Base-by-base conservation (phyloP, 1,140 invertebrate genomes). In the Ectropis grisescens region DNA sequence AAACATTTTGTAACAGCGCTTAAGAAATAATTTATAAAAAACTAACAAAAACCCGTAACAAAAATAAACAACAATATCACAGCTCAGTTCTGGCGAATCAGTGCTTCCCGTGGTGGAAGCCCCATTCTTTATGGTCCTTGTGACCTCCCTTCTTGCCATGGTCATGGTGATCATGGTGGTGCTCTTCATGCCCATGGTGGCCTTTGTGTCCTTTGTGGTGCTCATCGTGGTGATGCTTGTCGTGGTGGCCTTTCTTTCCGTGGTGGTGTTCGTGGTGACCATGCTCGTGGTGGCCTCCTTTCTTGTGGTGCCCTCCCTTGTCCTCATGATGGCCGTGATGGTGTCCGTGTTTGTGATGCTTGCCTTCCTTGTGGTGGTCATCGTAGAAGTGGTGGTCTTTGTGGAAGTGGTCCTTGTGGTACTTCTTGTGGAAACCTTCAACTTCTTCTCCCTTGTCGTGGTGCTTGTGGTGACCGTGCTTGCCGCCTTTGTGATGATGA, bases 341-440 rank as follows among this genome's bases (percentile, higher is more conserved):
- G 13, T 79, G 33, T 2, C 72, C 72, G 19, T 78, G 68, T 26
- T 78, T 78, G 37, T 78, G 72, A 28, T 78, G 72, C 37, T 78
- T 78, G 46, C 72, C 72, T 49, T 70, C 68, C 1, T 70, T 29
- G 36, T 79, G 70, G 46, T 75, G 64, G 33, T 66, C 68, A 47
- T 75, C 74, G 41, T 79, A 75, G 43, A 79, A 79, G 62, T 75
- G 68, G 46, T 78, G 70, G 28, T 79, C 74, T 53, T 79, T 79
- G 32, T 79, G 74, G 60, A 60, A 79, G 40, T 58, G 47, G 32
- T 79, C 74, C 49, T 79, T 79, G 25, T 79, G 74, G 48, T 79
- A 75, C 19, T 79, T 75, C 58, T 79, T 79, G 53, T 79, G 74
- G 52, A 60, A 79, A 15, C 74, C 74, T 11, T 79, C 74, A 30